Conservation (phyloP, 2,888 invertebrate species). For the Brassicogethes aeneus region DNA sequence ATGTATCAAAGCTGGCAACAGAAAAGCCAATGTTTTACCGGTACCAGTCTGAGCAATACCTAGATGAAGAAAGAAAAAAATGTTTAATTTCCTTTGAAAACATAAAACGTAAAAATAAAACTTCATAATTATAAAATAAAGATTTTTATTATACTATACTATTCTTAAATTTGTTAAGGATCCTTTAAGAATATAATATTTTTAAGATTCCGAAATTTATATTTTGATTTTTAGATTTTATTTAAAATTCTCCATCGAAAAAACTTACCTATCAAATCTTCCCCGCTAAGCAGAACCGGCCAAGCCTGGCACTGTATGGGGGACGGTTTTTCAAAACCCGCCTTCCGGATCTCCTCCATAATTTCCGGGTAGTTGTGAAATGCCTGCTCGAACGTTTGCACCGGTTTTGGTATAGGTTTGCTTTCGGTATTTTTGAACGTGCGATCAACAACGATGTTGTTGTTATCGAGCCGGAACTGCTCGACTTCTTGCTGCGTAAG, state of each 20-base stretch:
- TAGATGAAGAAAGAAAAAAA: no score
- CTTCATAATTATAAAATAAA: no score
- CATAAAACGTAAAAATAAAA: no score
- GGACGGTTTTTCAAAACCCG: constrained; percentile 72
- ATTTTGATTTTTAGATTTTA: no score
- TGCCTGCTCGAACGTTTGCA: constrained; percentile 73
- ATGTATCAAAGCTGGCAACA: constrained; percentile 88
- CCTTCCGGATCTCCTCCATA: constrained; percentile 67
- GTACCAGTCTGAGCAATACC: constrained; percentile 94
- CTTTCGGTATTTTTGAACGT: constrained; percentile 42
- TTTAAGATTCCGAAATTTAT: no score
- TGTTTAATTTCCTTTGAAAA: no score
- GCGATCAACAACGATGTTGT: constrained; percentile 65
- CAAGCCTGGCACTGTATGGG: constrained; percentile 93
- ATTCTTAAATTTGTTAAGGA: no score
- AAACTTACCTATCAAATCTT: constrained; percentile 92
- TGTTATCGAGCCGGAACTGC: constrained; percentile 54
- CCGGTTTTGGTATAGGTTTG: constrained; percentile 63
- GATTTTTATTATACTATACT: no score
- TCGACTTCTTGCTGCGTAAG: constrained; percentile 56
- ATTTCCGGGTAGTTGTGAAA: constrained; percentile 78
- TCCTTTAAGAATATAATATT: no score
- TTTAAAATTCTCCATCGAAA: no score
- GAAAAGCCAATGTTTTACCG: constrained; percentile 86
- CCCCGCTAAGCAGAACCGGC: constrained; percentile 85